Percentiles rank a stretch among this genome's conserved stretches.
These are phyloP conservation scores for Watsonalla binaria DNA, from an alignment of 2,888 invertebrate genomes.

Conservation along the genomic window DNA sequence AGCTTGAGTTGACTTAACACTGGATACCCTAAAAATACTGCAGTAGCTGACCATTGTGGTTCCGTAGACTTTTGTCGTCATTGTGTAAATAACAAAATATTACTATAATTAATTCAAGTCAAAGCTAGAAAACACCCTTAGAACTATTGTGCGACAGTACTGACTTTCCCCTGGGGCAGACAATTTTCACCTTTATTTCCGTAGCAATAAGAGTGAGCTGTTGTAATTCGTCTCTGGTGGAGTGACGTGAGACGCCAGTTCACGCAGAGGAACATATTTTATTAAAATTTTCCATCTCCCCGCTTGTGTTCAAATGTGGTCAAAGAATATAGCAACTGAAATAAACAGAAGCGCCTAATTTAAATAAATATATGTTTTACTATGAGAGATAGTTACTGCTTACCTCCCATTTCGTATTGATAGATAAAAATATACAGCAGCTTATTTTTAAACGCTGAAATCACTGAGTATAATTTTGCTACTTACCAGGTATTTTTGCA, in stretches of 20 bases:
- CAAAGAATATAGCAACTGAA: conserved; percentile 30
- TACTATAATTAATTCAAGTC: conserved; percentile 38
- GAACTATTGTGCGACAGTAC: conserved; percentile 47
- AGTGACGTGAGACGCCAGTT: conserved; percentile 52
- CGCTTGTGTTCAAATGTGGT: conserved; percentile 35
- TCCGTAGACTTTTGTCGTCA: too few relatives aligned
- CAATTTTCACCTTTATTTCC: conserved; percentile 16
- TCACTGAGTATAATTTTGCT: too few relatives aligned
- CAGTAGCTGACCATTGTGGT: too few relatives aligned
- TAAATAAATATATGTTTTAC: too few relatives aligned
- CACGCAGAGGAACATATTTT: conserved; percentile 62
- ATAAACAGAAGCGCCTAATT: neutral
- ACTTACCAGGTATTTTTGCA: too few relatives aligned
- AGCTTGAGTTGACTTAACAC: too few relatives aligned
- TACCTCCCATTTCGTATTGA: too few relatives aligned
- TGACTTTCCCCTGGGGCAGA: conserved; percentile 41
- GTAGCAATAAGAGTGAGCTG: conserved; percentile 13
- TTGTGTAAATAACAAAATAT: too few relatives aligned
- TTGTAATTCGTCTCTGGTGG: conserved; percentile 37
- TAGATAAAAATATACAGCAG: too few relatives aligned
- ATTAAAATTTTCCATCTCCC: conserved; percentile 66
- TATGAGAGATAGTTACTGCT: too few relatives aligned
- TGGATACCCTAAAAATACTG: too few relatives aligned
- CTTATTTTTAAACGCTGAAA: too few relatives aligned
- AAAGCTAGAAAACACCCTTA: conserved; percentile 37